Evolutionary conservation across 2,113 vertebrate genomes (phyloP), one percentile per base, ranked within the genome.

Genomic region (Psittacus erithacus): DNA sequence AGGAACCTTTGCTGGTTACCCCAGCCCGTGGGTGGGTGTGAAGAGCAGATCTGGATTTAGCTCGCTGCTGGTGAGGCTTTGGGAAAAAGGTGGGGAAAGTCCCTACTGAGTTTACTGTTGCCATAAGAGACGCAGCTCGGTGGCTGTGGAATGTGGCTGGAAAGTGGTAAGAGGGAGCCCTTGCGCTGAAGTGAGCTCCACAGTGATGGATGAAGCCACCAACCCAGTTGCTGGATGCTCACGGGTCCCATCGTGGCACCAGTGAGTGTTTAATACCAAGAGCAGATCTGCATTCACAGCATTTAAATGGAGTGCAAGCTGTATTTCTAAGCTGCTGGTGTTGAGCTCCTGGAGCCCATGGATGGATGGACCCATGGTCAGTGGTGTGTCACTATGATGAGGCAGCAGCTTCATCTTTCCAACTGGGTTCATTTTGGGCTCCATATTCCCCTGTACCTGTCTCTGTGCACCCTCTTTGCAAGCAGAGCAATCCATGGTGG

Each of bases 11-110:
- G 33, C 73, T 70, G 93, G 86, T 49, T 87, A 74, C 74, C 77
- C 67, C 14, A 1, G 77, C 68, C 78, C 1, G 47, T 91, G 88
- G 86, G 73, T 76, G 82, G 86, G 78, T 94, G 92, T 52, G 82
- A 80, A 87, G 88, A 80, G 86, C 52, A 84, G 90, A 70, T 65
- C 86, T 90, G 89, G 78, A 63, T 90, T 92, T 92, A 93, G 81
- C 62, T 78, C 22, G 3, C 35, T 79, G 70, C 88, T 86, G 86
- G 77, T 0, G 9, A 92, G 57, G 86, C 41, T 83, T 62, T 57
- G 73, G 67, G 74, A 63, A 23, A 52, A 59, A 47, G 11, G 4
- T 3, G 46, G 77, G 82, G 76, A 64, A 94, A 84, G 86, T 87
- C 90, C 63, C 92, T 86, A 31, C 59, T 6, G 25, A 28, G 74